Base-by-base conservation (phyloP, 2,888 invertebrate genomes). In the Ramazzottius varieornatus region DNA sequence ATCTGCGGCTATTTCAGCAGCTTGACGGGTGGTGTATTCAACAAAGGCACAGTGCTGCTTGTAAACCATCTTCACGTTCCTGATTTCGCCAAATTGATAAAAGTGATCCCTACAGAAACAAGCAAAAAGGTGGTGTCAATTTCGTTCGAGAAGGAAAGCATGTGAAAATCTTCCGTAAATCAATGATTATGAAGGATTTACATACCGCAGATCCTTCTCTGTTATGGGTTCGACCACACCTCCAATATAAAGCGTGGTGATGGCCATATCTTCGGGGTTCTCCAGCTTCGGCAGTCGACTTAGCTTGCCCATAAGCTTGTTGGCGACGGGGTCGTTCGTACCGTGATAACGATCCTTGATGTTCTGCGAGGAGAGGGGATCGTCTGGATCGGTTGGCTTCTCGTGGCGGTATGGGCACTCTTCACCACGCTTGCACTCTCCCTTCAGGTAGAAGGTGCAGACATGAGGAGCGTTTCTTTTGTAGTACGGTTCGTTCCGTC, bases 391-490 rank as follows among this genome's bases (percentile, higher is more conserved):
- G 1, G 91, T 90, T 0, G 93, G 93, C 74, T 90, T 90, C 74
- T 94, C 93, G 72, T 93, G 93, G 46, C 93, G 77, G 69, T 2
- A 70, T 0, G 93, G 93, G 76, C 93, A 93, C 74, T 94, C 93
- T 75, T 94, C 93, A 29, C 93, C 93, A 75, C 93, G 80, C 72
- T 89, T 83, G 75, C 93, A 93, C 75, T 93, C 92, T 1, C 92
- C 93, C 79, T 93, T 94, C n/a, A 93, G 92, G 88, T 91, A 93
- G 77, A 93, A 94, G 0, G 91, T 91, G 75, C 93, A 93, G 65
- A 93, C 90, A 77, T 93, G 93, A 0, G 93, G 91, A 70, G 90
- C 80, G 73, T 93, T 93, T 66, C 93, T 80, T 74, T 92, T 91
- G 76, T 94, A 93, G 75, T 93, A 94, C 0, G 93, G 93, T 63